A percentile compares a stretch with the other conserved stretches of the same genome.
These are phyloP conservation scores for Brachyrhaphis roseni DNA, from an alignment of 2,797 vertebrate genomes.

Conservation along the genomic window DNA sequence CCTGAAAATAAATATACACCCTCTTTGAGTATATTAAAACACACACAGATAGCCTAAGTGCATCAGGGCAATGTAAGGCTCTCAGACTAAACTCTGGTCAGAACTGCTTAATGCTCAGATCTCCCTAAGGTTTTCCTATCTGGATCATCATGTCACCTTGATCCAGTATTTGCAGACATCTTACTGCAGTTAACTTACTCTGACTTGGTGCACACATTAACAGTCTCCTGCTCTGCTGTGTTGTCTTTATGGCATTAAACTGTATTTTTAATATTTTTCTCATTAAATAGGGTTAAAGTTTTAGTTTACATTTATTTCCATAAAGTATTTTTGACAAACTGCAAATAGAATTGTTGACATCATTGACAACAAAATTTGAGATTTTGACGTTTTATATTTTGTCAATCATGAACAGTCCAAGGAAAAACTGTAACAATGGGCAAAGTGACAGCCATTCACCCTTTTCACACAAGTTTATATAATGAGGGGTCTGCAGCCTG, in stretches of 20 bases:
- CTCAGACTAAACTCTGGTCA: constrained; percentile 21
- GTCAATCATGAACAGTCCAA: background rate
- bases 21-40: background rate
- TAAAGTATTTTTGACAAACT: background rate
- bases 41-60: constrained; percentile 4
- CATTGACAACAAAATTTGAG: background rate
- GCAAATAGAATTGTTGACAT: background rate
- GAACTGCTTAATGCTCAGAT: constrained; percentile 6
- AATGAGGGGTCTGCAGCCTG: background rate
- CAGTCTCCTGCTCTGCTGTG: background rate
- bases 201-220: background rate
- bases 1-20: background rate
- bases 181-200: background rate
- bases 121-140: constrained; percentile 5
- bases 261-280: background rate
- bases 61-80: constrained; percentile 15
- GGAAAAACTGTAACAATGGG: background rate
- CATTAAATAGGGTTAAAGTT: background rate
- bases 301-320: background rate
- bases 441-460: background rate
- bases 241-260: background rate
- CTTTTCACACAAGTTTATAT: background rate
- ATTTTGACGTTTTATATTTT: background rate
- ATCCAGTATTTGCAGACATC: background rate
- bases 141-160: constrained; percentile 13